These are phyloP conservation scores for Vulpes ferrilata DNA, from an alignment of 2,113 vertebrate genomes.

Conservation along the genomic window DNA sequence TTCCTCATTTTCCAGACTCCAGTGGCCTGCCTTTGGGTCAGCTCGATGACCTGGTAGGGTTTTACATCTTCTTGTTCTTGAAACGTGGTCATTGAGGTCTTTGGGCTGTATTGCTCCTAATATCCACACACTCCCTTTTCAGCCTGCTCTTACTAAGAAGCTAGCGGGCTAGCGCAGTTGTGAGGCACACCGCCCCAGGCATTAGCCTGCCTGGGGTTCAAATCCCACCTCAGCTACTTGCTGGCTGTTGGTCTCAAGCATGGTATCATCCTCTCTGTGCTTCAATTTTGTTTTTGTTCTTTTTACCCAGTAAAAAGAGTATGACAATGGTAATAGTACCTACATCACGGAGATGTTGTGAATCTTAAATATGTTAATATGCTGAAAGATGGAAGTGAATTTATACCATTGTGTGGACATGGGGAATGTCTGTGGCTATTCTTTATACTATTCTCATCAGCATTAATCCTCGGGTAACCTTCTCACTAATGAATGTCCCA, in stretches of 20 bases:
- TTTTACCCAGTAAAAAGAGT: background rate
- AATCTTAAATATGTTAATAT: background rate
- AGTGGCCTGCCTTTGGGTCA: background rate
- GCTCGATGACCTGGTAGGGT: background rate
- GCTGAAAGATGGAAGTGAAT: background rate
- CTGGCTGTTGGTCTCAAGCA: background rate
- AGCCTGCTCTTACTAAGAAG: background rate
- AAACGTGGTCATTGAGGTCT: background rate
- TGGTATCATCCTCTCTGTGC: background rate
- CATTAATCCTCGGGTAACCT: background rate
- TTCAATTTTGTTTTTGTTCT: background rate
- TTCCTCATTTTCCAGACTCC: background rate
- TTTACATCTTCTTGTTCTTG: background rate
- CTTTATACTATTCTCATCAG: accelerated
- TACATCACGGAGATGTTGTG: background rate
- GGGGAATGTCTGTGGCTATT: background rate
- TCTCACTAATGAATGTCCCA: background rate
- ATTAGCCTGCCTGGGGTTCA: background rate
- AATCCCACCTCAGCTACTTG: no score
- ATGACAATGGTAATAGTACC: background rate
- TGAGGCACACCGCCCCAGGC: background rate
- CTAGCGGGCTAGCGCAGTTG: no score
- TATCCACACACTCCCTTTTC: background rate
- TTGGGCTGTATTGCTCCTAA: background rate
- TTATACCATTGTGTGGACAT: accelerated